Percentiles rank a stretch among this genome's conserved stretches.
Conservation (phyloP, 2,797 vertebrate species). For the Alcedo quadribrachys region DNA sequence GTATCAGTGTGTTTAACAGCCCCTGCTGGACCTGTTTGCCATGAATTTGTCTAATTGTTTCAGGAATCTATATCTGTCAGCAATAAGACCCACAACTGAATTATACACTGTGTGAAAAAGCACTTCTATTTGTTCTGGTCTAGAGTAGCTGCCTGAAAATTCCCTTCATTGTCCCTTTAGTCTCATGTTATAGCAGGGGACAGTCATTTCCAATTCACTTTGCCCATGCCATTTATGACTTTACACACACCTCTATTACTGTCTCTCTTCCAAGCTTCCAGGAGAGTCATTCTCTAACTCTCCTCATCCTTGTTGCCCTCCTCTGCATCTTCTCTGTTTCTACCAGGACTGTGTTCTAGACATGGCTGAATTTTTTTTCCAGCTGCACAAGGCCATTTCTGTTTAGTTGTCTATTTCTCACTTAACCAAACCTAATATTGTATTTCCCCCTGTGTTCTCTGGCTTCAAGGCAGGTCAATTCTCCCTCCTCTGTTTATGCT, state of each 20-base stretch:
- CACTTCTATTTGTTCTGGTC: constrained; percentile 28
- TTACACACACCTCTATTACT: not conserved
- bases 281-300: not conserved
- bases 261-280: not conserved
- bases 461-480: not conserved
- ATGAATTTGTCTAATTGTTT: constrained; percentile 65
- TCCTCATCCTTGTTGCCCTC: not conserved
- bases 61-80: constrained; percentile 59
- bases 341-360: not conserved
- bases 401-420: not conserved
- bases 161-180: not conserved
- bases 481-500: not conserved
- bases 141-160: constrained; percentile 16
- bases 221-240: not conserved
- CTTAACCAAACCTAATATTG: not conserved
- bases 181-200: not conserved
- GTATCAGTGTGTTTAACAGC: constrained; percentile 22
- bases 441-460: not conserved
- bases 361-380: not conserved
- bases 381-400: not conserved
- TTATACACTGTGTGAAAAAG: constrained; percentile 39
- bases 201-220: not conserved
- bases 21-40: constrained; percentile 54
- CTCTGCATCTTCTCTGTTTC: not conserved
- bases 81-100: constrained; percentile 47